phyloP scores from a whole-genome alignment of 2,113 vertebrate genomes.

The Austrofundulus limnaeus region DNA sequence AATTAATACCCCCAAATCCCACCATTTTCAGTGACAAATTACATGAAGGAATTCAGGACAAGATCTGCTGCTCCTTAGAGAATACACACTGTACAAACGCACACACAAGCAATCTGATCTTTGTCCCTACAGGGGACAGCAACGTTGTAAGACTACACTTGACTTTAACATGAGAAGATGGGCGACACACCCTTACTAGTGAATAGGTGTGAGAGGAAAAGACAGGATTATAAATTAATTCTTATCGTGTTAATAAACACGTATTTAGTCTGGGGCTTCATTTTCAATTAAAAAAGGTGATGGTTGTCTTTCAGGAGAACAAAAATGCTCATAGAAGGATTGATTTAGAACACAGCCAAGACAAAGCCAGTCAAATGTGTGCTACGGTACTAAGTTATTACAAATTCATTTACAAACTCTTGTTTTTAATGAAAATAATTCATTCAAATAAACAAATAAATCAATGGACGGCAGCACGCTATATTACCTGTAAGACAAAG shows the following conservation, averaged over 20 bases:
- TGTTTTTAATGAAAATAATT: too few relatives aligned
- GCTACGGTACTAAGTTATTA: too few relatives aligned
- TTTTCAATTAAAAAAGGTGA: too few relatives aligned
- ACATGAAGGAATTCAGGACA: constrained; percentile 15
- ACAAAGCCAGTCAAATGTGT: too few relatives aligned
- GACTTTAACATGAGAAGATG: constrained; percentile 57
- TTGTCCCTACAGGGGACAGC: constrained; percentile 64
- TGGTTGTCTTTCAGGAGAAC: too few relatives aligned
- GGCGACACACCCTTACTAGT: constrained; percentile 45
- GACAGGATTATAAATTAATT: not conserved
- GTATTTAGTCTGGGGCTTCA: too few relatives aligned
- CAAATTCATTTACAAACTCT: too few relatives aligned
- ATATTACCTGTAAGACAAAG: too few relatives aligned
- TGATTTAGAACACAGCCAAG: too few relatives aligned
- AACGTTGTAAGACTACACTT: constrained; percentile 62
- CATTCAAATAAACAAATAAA: too few relatives aligned
- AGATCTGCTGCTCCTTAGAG: constrained; percentile 17
- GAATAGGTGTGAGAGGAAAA: not conserved
- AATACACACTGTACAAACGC: constrained; percentile 37
- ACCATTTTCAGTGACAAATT: not conserved
- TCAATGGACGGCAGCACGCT: too few relatives aligned
- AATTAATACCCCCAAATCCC: not conserved
- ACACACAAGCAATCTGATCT: constrained; percentile 68
- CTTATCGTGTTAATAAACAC: not conserved
- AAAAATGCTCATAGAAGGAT: too few relatives aligned